Evolutionary conservation across 2,113 vertebrate genomes (phyloP), one percentile per base, ranked within the genome.

Genomic region (Neolamprologus hecqui): DNA sequence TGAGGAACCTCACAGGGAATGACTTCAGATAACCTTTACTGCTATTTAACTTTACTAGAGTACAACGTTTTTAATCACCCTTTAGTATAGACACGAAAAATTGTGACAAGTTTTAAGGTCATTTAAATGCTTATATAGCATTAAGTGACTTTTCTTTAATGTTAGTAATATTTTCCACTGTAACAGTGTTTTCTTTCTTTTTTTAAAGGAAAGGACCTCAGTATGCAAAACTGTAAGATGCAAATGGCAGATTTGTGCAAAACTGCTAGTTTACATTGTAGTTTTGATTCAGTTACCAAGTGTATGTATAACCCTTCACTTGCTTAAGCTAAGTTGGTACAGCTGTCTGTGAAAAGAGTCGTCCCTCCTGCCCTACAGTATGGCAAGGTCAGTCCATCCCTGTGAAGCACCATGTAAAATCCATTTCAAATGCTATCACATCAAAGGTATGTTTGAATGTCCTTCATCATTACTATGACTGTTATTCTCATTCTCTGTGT

Each of bases 321-420:
- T 47, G 45, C 45, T 47, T 47, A 47, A 45, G 42, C n/a, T 14
- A 9, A 6, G 0, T 42, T 70, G 37, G 0, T 23, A 42, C 3
- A 0, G n/a, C 37, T 15, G n/a, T 70, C 13, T 70, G 35, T 35
- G n/a, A 40, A 42, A 6, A 40, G 0, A 0, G n/a, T n/a, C n/a
- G n/a, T 70, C 35, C 63, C n/a, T 40, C n/a, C 37, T 23, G 1
- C 21, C 35, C 37, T 15, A 42, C 11, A 23, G 37, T 1, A 13
- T 42, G 37, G 37, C 21, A 15, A 70, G 21, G 37, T 70, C n/a
- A n/a, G n/a, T 70, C n/a, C 63, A 14, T 40, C 63, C n/a, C 3
- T 42, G 12, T 23, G 65, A 70, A 23, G 12, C 65, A 70, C 12
- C 35, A 70, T 42, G n/a, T 42, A 42, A 21, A 21, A 21, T 21